Base-by-base conservation (phyloP, 2,888 invertebrate species). In the Drosophila paranaensis region DNA sequence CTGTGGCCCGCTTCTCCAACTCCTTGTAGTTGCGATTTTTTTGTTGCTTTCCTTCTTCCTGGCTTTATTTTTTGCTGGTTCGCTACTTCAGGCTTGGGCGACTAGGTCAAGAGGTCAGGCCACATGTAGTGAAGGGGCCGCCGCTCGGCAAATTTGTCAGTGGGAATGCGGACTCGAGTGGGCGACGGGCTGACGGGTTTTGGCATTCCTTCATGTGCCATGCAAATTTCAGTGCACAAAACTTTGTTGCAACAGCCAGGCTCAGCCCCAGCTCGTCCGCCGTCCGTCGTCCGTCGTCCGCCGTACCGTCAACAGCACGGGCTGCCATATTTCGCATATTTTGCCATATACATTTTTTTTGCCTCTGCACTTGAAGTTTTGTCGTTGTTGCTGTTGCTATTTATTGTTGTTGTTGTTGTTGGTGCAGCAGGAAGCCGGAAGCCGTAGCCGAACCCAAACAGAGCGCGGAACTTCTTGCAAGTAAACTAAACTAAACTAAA, bases 21-120 rank as follows among this genome's bases (percentile, higher is more conserved):
- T 39, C 39, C 37, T 37, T 53, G 40, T 54, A 54, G 54, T 16
- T 40, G 53, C 39, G 25, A 8, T 39, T 45, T 8, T 30, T 11
- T 3, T 20, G 20, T 20, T 20, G 20, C 20, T 20, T 20, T 6
- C 33, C 3, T 35, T 11, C 11, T 37, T 13, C 11, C 43, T 30
- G 25, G 10, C 13, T 25, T 16, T 16, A 37, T 51, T 20, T 9
- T n/a, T 55, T 48, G 11, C 2, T 40, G 1, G 6, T 11, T 39
- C 14, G 35, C 50, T 50, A 42, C 54, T 20, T 42, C 50, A 37
- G 43, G 63, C 48, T 46, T 35, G 40, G 40, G 57, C 70, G 74
- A 87, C 72, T 85, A 68, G 89, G 89, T 89, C 84, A 89, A 87
- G 89, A 77, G 84, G 84, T 89, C 81, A 71, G 70, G 60, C 75